These are phyloP conservation scores for Eugnorisma glareosa DNA, from an alignment of 2,888 invertebrate species.

Conservation along the genomic window DNA sequence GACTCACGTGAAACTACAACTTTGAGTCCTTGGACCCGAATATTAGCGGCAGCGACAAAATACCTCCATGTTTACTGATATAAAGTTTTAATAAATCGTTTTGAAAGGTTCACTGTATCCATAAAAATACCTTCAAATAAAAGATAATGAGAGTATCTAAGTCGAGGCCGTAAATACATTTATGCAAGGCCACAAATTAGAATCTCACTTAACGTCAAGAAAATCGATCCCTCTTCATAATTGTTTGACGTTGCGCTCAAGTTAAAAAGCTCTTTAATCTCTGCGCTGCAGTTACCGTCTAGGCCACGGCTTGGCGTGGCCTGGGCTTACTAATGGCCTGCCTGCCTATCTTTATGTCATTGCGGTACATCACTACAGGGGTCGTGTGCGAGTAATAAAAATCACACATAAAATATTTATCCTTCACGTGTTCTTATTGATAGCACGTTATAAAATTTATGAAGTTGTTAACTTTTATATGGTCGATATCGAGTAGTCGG, in stretches of 20 bases:
- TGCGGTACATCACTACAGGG: slow-evolving; percentile 62
- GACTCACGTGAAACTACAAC: slow-evolving; percentile 63
- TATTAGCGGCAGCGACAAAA: slow-evolving; percentile 53
- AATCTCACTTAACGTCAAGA: slow-evolving; percentile 30
- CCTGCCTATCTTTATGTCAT: slow-evolving; percentile 68
- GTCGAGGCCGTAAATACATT: slow-evolving; percentile 1
- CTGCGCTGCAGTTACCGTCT: slow-evolving; percentile 30
- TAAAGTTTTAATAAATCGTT: slow-evolving; percentile 41
- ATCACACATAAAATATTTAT: slow-evolving; percentile 81
- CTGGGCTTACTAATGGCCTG: slow-evolving; percentile 54
- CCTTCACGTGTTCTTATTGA: slow-evolving; percentile 79
- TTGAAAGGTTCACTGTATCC: not conserved
- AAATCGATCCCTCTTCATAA: slow-evolving; percentile 48
- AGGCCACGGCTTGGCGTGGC: slow-evolving; percentile 22
- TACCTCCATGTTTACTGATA: slow-evolving; percentile 49
- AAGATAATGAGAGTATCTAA: not conserved
- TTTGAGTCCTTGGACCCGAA: slow-evolving; percentile 44
- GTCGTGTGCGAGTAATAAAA: slow-evolving; percentile 74
- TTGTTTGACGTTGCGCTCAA: slow-evolving; percentile 56
- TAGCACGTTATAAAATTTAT: slow-evolving; percentile 85
- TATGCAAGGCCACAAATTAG: slow-evolving; percentile 35
- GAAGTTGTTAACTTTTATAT: slow-evolving; percentile 84
- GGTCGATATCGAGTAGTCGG: slow-evolving; percentile 73
- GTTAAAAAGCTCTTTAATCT: slow-evolving; percentile 51
- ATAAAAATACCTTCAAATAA: not conserved